Percentiles rank a stretch among this genome's conserved stretches.
Conservation (phyloP, 2,888 invertebrate species). For the Brenthis daphne region DNA sequence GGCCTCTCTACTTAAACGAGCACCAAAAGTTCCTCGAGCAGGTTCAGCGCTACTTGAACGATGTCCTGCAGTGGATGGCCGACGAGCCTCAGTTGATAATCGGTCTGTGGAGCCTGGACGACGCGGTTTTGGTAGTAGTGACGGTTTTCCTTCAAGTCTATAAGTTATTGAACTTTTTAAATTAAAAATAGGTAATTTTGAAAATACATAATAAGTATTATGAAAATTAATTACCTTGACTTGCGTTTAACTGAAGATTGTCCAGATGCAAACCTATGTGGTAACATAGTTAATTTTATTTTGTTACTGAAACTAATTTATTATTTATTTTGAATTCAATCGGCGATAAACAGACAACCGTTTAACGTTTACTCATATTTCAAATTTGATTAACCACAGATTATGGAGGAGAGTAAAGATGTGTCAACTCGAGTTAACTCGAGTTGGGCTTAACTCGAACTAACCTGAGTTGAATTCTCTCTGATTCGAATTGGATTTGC, state of each 20-base stretch:
- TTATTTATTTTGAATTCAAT: no score
- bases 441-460: no score
- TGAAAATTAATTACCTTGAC: constrained; percentile 54
- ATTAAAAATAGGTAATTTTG: no score
- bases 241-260: constrained; percentile 59
- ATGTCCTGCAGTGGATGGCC: constrained; percentile 58
- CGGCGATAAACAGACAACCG: no score
- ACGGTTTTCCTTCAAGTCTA: constrained; percentile 64
- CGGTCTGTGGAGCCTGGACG: constrained; percentile 68
- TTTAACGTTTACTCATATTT: no score
- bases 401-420: no score
- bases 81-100: constrained; percentile 59
- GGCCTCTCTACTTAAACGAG: constrained; percentile 63
- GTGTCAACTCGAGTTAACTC: no score
- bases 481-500: no score
- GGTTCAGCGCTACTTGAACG: constrained; percentile 73
- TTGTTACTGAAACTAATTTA: background rate
- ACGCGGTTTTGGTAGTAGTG: constrained; percentile 65
- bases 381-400: no score
- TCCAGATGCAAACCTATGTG: constrained; percentile 50
- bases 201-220: no score
- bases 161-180: background rate
- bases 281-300: constrained; percentile 32
- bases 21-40: constrained; percentile 57
- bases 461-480: no score